phyloP scores from a whole-genome alignment of 2,113 vertebrate species.

The Microtus richardsoni region DNA sequence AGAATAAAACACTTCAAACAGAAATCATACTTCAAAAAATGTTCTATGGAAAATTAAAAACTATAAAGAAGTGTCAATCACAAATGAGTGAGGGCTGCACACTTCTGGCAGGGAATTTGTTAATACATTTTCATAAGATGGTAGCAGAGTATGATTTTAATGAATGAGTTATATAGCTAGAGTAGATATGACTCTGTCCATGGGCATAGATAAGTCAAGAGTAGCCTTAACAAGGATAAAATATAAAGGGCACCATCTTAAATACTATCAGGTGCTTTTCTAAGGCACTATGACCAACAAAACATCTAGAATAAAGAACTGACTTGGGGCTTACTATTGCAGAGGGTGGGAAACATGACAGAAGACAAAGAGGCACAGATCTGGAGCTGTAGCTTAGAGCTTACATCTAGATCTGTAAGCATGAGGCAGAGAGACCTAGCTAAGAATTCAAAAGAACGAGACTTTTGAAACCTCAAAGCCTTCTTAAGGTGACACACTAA shows the following conservation, averaged over 20 bases:
- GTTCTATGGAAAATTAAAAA: slow-evolving; percentile 44
- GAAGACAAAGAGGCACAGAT: neutral
- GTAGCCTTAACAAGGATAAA: neutral
- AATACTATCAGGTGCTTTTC: neutral
- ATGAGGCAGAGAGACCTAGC: neutral
- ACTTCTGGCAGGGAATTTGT: neutral
- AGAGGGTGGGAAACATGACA: neutral
- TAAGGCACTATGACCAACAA: neutral
- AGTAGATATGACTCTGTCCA: neutral
- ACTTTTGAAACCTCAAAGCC: neutral
- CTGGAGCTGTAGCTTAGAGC: neutral
- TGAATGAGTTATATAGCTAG: neutral
- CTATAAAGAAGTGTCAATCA: slow-evolving; percentile 39
- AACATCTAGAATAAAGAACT: neutral
- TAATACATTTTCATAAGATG: slow-evolving; percentile 3
- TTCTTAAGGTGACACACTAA: neutral
- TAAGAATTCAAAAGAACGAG: neutral
- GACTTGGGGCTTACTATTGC: neutral
- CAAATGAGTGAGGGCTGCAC: neutral
- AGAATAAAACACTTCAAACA: neutral
- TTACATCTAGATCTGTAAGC: too few species aligned
- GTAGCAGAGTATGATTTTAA: neutral
- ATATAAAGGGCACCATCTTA: neutral
- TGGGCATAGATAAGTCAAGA: neutral
- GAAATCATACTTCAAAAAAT: slow-evolving; percentile 51